Evolutionary conservation across 2,888 invertebrate genomes (phyloP), one percentile per base, ranked within the genome.

Genomic region (Aspidiotus destructor): DNA sequence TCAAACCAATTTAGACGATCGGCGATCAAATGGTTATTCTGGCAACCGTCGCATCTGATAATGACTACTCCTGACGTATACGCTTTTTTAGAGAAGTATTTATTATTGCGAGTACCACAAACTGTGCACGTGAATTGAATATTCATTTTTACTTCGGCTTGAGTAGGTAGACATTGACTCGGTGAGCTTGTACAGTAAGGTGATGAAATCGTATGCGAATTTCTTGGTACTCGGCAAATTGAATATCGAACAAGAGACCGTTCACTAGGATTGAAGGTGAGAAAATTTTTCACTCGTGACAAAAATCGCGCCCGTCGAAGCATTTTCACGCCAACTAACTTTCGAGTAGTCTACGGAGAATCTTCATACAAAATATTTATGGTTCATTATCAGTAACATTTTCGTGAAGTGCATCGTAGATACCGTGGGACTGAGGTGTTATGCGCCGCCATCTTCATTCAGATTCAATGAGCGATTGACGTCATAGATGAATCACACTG

Each of bases 1-100:
- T 85, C 81, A 76, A 97, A 98, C 97, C 97, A 98, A 72, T 89
- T 89, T 1, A 98, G 81, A 78, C 98, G 95, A 76, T 98, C 97
- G 0, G 97, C 97, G 72, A 98, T 96, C 40, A 98, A 80, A 79
- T 98, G 98, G 77, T 90, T 86, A 76, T 91, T 95, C 60, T 83
- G 79, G 76, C 97, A 97, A 0, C 89, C 89, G 67, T 85, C 84
- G 77, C 98, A 98, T 67, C 84, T 86, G 0, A 96, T 90, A 72
- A 98, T 91, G 0, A 98, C 93, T 11, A 98, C 88, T 13, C 98
- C 96, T 75, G 87, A 85, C 67, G 85, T 81, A 75, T 97, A 96
- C 0, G 92, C 89, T 16, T 84, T 75, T 79, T 92, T 92, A 0
- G 94, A 88, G 71, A 97, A 93, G 11, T 83, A 81, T 77, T 93